A percentile compares a stretch with the other conserved stretches of the same genome.
Conservation (phyloP, 53 echinoderm and acorn worm species). For the Echinarachnius parma region DNA sequence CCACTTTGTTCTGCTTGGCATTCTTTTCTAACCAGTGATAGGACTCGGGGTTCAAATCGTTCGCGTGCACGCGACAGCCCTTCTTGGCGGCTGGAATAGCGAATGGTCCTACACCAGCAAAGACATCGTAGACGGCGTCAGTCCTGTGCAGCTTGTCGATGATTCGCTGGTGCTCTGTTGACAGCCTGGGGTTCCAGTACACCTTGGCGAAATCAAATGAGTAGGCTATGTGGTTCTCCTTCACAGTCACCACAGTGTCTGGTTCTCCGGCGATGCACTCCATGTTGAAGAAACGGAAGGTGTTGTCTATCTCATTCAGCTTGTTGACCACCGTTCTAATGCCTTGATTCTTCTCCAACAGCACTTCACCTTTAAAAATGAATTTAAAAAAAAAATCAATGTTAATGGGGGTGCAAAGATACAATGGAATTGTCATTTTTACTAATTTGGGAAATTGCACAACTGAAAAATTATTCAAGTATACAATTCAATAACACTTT, state of each 20-base stretch:
- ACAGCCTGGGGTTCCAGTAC: constrained; percentile 93
- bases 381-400: not conserved
- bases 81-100: constrained; percentile 91
- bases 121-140: constrained; percentile 80
- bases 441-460: too few relatives aligned
- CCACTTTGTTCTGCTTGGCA: constrained; percentile 73
- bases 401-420: too few relatives aligned
- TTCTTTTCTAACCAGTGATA: constrained; percentile 77
- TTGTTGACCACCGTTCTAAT: constrained; percentile 96
- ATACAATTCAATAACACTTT: too few relatives aligned
- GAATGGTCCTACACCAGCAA: constrained; percentile 95
- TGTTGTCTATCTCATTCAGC: constrained; percentile 78
- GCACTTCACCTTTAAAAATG: constrained; percentile 63
- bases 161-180: constrained; percentile 84
- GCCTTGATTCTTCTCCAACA: constrained; percentile 82
- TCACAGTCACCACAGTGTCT: constrained; percentile 60
- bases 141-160: constrained; percentile 30
- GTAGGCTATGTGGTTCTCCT: constrained; percentile 68
- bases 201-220: constrained; percentile 97
- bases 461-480: too few relatives aligned
- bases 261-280: constrained; percentile 82
- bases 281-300: constrained; percentile 94
- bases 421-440: too few relatives aligned
- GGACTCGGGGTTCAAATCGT: constrained; percentile 94
- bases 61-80: constrained; percentile 71